Evolutionary conservation across 2,797 vertebrate genomes (phyloP).

Genomic region (Hemibagrus guttatus): DNA sequence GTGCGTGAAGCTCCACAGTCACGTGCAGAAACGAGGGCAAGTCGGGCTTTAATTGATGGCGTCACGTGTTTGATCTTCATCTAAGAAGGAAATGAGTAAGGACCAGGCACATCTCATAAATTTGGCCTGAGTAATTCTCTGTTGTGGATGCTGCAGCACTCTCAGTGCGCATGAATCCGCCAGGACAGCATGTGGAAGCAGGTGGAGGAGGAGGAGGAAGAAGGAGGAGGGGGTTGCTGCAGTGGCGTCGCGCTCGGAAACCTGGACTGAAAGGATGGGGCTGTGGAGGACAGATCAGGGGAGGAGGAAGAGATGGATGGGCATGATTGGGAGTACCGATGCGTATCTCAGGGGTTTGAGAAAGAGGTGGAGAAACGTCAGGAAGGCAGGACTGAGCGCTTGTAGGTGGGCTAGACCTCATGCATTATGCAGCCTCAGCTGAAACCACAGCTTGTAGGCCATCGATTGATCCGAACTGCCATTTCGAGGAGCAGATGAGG

Average conservation of each 20-base stretch:
- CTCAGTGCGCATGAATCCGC: conserved; percentile 57
- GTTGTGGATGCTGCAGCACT: conserved; percentile 25
- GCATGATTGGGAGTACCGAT: conserved; percentile 13
- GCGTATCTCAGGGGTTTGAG: conserved; percentile 13
- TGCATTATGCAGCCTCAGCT: conserved; percentile 72
- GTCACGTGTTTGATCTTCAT: neutral
- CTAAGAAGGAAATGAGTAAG: neutral
- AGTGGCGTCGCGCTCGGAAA: conserved; percentile 81
- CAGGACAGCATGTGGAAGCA: conserved; percentile 79
- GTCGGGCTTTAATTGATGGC: neutral
- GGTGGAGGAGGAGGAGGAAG: conserved; percentile 66
- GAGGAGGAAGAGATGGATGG: conserved; percentile 9
- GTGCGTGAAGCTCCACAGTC: neutral
- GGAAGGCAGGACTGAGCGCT: neutral
- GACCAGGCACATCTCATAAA: conserved; percentile 6
- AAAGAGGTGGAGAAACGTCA: conserved; percentile 14
- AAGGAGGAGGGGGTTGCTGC: conserved; percentile 79
- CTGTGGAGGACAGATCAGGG: conserved; percentile 53
- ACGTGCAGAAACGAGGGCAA: neutral
- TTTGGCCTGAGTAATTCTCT: conserved; percentile 1
- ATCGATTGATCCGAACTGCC: conserved; percentile 70
- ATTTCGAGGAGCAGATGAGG: conserved; percentile 59
- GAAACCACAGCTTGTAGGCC: conserved; percentile 61
- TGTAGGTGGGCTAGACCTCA: conserved; percentile 67
- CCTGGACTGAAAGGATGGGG: conserved; percentile 70